Percentiles rank a stretch among this genome's conserved stretches.
phyloP scores from a whole-genome alignment of 2,888 invertebrate species.

The Drosophila kanekoi region DNA sequence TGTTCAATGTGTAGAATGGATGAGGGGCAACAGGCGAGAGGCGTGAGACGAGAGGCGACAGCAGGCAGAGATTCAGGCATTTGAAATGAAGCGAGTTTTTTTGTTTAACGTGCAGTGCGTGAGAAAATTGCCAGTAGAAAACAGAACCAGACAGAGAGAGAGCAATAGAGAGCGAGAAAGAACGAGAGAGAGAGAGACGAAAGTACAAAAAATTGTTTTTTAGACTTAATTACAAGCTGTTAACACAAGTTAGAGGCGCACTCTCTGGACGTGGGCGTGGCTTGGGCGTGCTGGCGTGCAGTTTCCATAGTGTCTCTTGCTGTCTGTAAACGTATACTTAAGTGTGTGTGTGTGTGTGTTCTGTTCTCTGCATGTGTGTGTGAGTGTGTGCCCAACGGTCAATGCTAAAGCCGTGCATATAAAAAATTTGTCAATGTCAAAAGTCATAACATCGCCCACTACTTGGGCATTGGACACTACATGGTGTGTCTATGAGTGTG shows the following conservation, averaged over 20 bases:
- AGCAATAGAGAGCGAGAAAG: slow-evolving; percentile 5
- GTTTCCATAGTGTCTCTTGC: slow-evolving; percentile 40
- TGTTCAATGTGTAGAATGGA: slow-evolving; percentile 22
- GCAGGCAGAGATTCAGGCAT: slow-evolving; percentile 41
- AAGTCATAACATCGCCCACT: slow-evolving; percentile 59
- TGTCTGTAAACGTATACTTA: slow-evolving; percentile 30
- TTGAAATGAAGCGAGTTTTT: slow-evolving; percentile 35
- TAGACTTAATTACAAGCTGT: slow-evolving; percentile 57
- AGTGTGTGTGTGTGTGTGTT: slow-evolving; percentile 20
- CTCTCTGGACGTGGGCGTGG: slow-evolving; percentile 44
- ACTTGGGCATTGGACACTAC: slow-evolving; percentile 51
- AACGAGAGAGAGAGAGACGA: slow-evolving; percentile 35
- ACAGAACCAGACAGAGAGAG: slow-evolving; percentile 14
- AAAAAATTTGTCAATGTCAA: slow-evolving; percentile 47
- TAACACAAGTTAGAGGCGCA: slow-evolving; percentile 46
- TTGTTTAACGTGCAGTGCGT: slow-evolving; percentile 50
- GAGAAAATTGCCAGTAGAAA: slow-evolving; percentile 13
- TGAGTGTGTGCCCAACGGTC: slow-evolving; percentile 36
- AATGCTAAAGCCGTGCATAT: slow-evolving; percentile 60
- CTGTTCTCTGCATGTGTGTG: slow-evolving; percentile 22
- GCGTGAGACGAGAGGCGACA: slow-evolving; percentile 26
- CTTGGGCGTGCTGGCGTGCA: slow-evolving; percentile 61
- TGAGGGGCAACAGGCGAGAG: slow-evolving; percentile 10
- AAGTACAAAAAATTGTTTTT: slow-evolving; percentile 49
- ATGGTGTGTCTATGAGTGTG: slow-evolving; percentile 3